Evolutionary conservation across 1,140 invertebrate genomes (phyloP).

Genomic region (Thaumatotibia leucotreta): DNA sequence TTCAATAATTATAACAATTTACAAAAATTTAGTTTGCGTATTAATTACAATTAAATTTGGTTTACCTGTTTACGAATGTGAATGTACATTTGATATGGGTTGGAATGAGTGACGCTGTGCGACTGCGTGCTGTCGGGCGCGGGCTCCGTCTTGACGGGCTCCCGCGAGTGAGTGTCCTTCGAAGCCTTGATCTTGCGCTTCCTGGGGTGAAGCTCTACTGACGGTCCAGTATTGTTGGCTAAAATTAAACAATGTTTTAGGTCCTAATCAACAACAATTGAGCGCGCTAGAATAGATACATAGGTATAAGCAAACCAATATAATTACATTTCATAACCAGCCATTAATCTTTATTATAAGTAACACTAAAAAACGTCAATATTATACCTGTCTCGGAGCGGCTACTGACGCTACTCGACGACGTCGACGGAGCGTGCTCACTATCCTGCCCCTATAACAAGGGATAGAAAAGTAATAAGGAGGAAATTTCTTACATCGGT

Average conservation of each 20-base stretch:
- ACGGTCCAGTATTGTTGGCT: slow-evolving; percentile 39
- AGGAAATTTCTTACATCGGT: neutral
- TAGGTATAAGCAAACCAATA: too few species aligned
- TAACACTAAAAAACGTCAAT: too few species aligned
- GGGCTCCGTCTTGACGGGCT: slow-evolving; percentile 41
- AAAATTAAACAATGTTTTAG: neutral
- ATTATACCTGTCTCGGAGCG: slow-evolving; percentile 12
- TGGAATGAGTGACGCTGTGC: slow-evolving; percentile 89
- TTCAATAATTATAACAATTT: too few species aligned
- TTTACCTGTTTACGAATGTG: slow-evolving; percentile 93
- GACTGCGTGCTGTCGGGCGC: slow-evolving; percentile 51
- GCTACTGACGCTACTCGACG: slow-evolving; percentile 11
- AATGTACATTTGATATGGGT: slow-evolving; percentile 94
- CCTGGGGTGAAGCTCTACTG: slow-evolving; percentile 89
- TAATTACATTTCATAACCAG: too few species aligned
- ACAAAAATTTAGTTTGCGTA: too few species aligned
- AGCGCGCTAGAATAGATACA: too few species aligned
- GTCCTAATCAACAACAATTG: too few species aligned
- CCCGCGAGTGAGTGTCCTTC: slow-evolving; percentile 77
- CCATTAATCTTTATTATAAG: too few species aligned
- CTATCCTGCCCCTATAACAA: slow-evolving; percentile 16
- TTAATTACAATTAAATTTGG: too few species aligned
- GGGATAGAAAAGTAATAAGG: neutral
- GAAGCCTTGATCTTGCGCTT: slow-evolving; percentile 93
- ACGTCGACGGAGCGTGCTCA: slow-evolving; percentile 13